phyloP scores from a whole-genome alignment of 2,888 invertebrate genomes.

The Ectemnius cavifrons region DNA sequence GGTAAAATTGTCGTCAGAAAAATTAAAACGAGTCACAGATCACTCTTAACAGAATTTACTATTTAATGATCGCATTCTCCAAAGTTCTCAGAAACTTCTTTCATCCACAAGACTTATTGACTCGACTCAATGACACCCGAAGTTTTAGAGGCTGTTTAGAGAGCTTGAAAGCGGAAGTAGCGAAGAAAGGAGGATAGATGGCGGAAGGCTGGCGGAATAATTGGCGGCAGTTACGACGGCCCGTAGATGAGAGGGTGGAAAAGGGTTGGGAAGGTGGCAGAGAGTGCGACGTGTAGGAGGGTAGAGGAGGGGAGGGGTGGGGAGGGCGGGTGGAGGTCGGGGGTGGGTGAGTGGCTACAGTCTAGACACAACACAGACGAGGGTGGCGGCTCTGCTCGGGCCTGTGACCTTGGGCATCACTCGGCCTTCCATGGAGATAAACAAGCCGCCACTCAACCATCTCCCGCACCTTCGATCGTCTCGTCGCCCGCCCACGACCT shows the following conservation, averaged over 20 bases:
- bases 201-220: background rate
- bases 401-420: slow-evolving; percentile 73
- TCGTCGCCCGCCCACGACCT: too few relatives aligned
- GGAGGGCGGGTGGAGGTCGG: slow-evolving; percentile 49
- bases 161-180: background rate
- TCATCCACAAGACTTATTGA: too few relatives aligned
- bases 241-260: slow-evolving; percentile 22
- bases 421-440: slow-evolving; percentile 71
- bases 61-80: too few relatives aligned
- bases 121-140: too few relatives aligned
- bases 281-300: slow-evolving; percentile 38
- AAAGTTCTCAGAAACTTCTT: too few relatives aligned
- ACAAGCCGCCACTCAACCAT: slow-evolving; percentile 59
- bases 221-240: slow-evolving; percentile 16
- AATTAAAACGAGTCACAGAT: too few relatives aligned
- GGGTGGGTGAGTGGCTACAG: slow-evolving; percentile 45
- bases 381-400: slow-evolving; percentile 59
- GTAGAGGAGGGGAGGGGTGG: slow-evolving; percentile 13
- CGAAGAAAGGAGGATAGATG: slow-evolving; percentile 2
- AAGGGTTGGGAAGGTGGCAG: slow-evolving; percentile 35
- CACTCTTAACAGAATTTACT: too few relatives aligned
- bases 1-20: too few relatives aligned
- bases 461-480: background rate
- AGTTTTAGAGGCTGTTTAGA: too few relatives aligned
- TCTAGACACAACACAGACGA: slow-evolving; percentile 74